These are phyloP conservation scores for Drosophila ogumai DNA, from an alignment of 1,140 invertebrate genomes.

Conservation along the genomic window DNA sequence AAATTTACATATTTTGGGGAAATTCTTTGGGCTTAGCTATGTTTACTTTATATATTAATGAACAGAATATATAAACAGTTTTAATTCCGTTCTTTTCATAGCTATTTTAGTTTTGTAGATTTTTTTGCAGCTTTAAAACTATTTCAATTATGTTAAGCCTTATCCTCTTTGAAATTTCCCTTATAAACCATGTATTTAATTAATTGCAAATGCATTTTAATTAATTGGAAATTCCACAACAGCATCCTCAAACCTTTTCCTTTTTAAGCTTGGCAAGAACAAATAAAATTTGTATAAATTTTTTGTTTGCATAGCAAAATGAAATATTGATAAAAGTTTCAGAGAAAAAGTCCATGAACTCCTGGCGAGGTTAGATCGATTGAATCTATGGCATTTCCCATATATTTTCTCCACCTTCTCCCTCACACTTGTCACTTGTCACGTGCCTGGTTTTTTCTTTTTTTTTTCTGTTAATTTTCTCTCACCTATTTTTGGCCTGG, in stretches of 20 bases:
- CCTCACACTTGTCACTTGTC: constrained; percentile 1
- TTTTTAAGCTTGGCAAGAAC: not conserved
- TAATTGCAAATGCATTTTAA: constrained; percentile 57
- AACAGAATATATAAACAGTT: not conserved
- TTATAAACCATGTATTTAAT: constrained; percentile 25
- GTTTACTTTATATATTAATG: not conserved
- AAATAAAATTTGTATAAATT: constrained; percentile 18
- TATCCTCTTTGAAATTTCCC: constrained; percentile 10
- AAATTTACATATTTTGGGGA: no score
- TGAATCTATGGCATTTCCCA: constrained; percentile 8
- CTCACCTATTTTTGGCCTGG: constrained; percentile 55
- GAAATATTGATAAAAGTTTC: constrained; percentile 38
- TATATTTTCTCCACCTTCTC: not conserved
- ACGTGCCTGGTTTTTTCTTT: constrained; percentile 7
- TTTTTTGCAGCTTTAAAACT: constrained; percentile 3
- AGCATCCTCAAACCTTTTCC: not conserved
- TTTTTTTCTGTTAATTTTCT: constrained; percentile 7
- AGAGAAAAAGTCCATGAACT: constrained; percentile 8
- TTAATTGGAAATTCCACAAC: constrained; percentile 30
- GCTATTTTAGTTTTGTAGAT: not conserved
- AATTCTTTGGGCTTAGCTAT: not conserved
- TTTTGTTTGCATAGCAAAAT: constrained; percentile 28
- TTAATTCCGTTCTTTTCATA: not conserved
- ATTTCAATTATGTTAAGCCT: constrained; percentile 1
- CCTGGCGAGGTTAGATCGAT: constrained; percentile 7